Conservation (phyloP, 2,888 invertebrate species). For the Rhamphomyia laevipes region DNA sequence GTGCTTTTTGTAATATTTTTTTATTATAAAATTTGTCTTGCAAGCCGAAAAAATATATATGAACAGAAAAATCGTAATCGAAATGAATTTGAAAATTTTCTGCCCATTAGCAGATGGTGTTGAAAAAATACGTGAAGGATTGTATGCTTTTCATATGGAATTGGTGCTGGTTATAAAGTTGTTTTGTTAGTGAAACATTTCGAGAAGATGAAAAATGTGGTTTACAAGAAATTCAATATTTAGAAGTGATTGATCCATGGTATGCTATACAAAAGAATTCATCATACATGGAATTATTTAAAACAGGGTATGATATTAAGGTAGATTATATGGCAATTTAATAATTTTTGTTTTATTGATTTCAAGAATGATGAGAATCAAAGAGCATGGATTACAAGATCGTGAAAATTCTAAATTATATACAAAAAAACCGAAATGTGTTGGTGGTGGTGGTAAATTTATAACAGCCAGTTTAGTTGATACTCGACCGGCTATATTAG, state of each 20-base stretch:
- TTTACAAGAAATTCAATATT: constrained; percentile 50
- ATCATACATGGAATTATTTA: constrained; percentile 49
- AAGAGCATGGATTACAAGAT: constrained; percentile 47
- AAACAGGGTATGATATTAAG: constrained; percentile 42
- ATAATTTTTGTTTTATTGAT: constrained; percentile 2
- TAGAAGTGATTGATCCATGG: constrained; percentile 53
- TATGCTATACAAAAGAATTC: constrained; percentile 50
- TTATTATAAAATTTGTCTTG: too few species aligned
- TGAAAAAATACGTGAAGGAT: constrained; percentile 42
- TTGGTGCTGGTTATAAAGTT: constrained; percentile 52
- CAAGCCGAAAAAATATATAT: constrained; percentile 45
- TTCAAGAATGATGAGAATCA: constrained; percentile 42
- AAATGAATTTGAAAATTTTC: constrained; percentile 45
- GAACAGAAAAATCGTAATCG: constrained; percentile 50
- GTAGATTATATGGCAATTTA: neutral
- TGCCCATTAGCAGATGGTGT: constrained; percentile 51
- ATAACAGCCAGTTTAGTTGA: constrained; percentile 50
- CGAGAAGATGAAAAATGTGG: constrained; percentile 60
- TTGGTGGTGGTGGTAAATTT: constrained; percentile 38
- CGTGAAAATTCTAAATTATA: constrained; percentile 45
- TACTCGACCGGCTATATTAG: constrained; percentile 42
- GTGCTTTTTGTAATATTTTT: too few species aligned
- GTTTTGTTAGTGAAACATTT: constrained; percentile 54
- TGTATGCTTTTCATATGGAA: constrained; percentile 59
- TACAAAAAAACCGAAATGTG: constrained; percentile 48